phyloP scores from a whole-genome alignment of 2,888 invertebrate species.

The Notodonta dromedarius region DNA sequence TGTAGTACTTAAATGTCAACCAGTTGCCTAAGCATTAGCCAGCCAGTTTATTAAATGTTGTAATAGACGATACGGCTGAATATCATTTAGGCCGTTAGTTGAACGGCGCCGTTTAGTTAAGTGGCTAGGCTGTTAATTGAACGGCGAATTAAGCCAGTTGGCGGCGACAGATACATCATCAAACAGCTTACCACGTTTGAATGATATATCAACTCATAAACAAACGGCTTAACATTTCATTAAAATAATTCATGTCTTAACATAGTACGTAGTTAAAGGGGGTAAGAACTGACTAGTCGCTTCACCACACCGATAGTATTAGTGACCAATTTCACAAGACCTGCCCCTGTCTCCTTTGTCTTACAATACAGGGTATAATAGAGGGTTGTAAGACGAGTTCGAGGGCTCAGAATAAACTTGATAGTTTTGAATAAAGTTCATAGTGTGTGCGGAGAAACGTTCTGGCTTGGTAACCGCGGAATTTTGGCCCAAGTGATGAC shows the following conservation, averaged over 20 bases:
- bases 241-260: constrained; percentile 34
- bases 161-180: too few relatives aligned
- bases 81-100: too few relatives aligned
- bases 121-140: too few relatives aligned
- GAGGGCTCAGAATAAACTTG: constrained; percentile 18
- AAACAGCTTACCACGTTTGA: not conserved
- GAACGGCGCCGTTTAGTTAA: too few relatives aligned
- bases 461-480: constrained; percentile 29
- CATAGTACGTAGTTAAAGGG: constrained; percentile 31
- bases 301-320: constrained; percentile 19
- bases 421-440: constrained; percentile 16
- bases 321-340: constrained; percentile 10
- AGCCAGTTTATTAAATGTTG: too few relatives aligned
- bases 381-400: constrained; percentile 2
- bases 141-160: too few relatives aligned
- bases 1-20: too few relatives aligned
- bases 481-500: constrained; percentile 37
- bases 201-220: constrained; percentile 10
- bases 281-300: constrained; percentile 17
- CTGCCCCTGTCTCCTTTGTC: not conserved
- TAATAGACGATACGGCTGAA: too few relatives aligned
- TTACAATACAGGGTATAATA: not conserved
- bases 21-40: too few relatives aligned
- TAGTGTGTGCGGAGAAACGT: constrained; percentile 27
- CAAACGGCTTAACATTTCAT: constrained; percentile 21